phyloP scores from a whole-genome alignment of 2,797 vertebrate species.

The Hemitrygon akajei region DNA sequence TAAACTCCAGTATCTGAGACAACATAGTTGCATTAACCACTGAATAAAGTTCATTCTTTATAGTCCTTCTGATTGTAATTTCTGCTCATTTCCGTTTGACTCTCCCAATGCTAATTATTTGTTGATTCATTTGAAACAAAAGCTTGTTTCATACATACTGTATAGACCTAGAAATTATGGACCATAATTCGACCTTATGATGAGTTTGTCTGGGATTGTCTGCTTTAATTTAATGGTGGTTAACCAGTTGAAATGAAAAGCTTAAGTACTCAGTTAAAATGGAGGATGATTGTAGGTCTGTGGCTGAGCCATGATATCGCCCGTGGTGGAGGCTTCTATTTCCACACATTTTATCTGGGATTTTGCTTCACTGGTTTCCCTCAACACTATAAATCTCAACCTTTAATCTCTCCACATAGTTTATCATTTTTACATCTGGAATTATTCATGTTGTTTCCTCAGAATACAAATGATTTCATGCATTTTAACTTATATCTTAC shows the following conservation, averaged over 20 bases:
- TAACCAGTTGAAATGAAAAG: constrained; percentile 2
- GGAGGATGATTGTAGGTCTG: background rate
- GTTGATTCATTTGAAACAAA: background rate
- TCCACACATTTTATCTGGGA: background rate
- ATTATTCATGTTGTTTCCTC: background rate
- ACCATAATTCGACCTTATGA: background rate
- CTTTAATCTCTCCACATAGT: background rate
- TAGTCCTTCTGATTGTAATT: background rate
- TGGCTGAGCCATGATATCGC: background rate
- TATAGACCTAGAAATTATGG: background rate
- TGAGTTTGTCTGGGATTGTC: background rate
- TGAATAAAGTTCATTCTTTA: background rate
- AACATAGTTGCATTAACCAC: background rate
- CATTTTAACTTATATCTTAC: background rate
- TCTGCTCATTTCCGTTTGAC: background rate
- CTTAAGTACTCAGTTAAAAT: background rate
- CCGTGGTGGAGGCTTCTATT: background rate
- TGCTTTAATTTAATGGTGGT: background rate
- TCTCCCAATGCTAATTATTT: background rate
- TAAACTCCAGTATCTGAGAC: background rate
- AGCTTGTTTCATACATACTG: background rate
- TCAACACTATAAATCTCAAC: background rate
- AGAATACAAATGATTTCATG: background rate
- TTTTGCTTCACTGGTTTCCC: background rate
- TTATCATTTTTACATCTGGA: background rate